Base-by-base conservation (phyloP, 2,888 invertebrate genomes). In the Dyspetes luteomarginatus region DNA sequence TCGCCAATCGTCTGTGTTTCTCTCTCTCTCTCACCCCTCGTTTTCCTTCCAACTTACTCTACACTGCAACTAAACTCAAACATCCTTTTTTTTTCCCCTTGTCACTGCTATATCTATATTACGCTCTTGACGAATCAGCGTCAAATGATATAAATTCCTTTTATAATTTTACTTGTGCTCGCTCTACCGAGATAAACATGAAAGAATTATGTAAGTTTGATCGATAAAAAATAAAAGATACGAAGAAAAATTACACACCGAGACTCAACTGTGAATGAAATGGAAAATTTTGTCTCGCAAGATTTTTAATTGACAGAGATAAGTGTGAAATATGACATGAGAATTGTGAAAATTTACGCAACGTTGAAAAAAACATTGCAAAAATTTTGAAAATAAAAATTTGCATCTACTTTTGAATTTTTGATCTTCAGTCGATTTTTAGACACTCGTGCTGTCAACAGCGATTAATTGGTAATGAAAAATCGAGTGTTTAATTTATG, bases 1-100 rank as follows among this genome's bases (percentile, higher is more conserved):
- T 55, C 78, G 73, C 55, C 67, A 30, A 17, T 24, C 50, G n/a
- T 71, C 22, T n/a, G 36, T 43, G n/a, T 22, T 64, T 45, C 43
- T 12, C 65, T 56, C 28, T n/a, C 56, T 65, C 72, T 1, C 60
- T 45, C 19, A 15, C 36, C 3, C 15, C 48, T 60, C 36, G 30
- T 22, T 24, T 71, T 58, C 24, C 69, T 71, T 48, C 58, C 48
- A 36, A 48, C 56, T 30, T 71, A 36, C 58, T 69, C 45, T 28
- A n/a, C 52, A 7, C n/a, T 58, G 17, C 30, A 17, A 26, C 56
- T 58, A 24, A 9, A 58, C 15, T 26, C 15, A 30, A 9, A 17
- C 7, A n/a, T 17, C 12, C 30, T 58, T 19, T 45, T 45, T 45
- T 45, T 19, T 15, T 4, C 19, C 17, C 12, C 36, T 9, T 36